Evolutionary conservation across 2,113 vertebrate species (phyloP), one percentile per base, ranked within the genome.

Genomic region (Sinocyclocheilus maitianheensis): DNA sequence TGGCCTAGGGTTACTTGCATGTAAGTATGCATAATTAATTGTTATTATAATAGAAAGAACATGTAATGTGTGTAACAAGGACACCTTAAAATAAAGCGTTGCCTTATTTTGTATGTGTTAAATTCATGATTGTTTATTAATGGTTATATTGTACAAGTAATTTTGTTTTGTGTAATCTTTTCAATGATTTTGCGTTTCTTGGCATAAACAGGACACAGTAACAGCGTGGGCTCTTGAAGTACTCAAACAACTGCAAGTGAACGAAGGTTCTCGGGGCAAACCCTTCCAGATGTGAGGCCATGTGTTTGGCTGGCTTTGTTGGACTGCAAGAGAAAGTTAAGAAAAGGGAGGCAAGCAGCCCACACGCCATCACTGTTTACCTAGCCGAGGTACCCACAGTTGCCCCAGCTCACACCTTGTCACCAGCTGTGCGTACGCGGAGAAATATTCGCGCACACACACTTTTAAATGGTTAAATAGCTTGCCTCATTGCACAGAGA

Each of bases 391-490:
- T 89, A 87, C 90, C 91, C 88, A 80, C 16, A 7, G 84, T 88
- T 40, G 75, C 78, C 89, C 40, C 0, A n/a, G 22, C 72, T 86
- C 86, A 92, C 93, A 94, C 93, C 94, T 95, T 95, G 91, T 89
- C 89, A 90, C 86, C 94, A 96, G 94, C 94, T 95, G 95, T 93
- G 89, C 75, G 37, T 87, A 88, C 86, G 80, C 48, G 86, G 89
- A 82, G 43, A 86, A 11, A 84, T 26, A 84, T 34, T 72, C 74
- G 55, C 71, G 53, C 74, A 86, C 72, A 86, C 77, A 89, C 86
- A 84, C 82, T 83, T 58, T 83, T 77, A 82, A 84, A 87, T 76
- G 37, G 60, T 60, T 72, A 30, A 77, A 77, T 53, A 63, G 40
- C 43, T 84, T 55, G 46, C 30, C 63, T 84, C 71, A 88, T 71